Evolutionary conservation across 2,888 invertebrate species (phyloP), one percentile per base, ranked within the genome.

Genomic region (Lithophane semibrunnea): DNA sequence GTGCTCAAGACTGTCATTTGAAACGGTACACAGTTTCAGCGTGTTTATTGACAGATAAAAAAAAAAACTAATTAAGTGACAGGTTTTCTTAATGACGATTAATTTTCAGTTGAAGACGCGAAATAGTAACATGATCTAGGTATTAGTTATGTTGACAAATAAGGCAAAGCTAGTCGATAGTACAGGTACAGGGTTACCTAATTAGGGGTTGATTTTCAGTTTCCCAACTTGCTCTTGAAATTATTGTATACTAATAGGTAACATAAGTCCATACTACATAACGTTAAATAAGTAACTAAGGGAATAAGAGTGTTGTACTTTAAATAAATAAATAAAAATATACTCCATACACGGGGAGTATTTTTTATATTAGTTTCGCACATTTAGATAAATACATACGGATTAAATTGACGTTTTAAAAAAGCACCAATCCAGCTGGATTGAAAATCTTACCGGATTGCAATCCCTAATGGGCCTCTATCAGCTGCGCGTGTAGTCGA

Each of bases 1-100:
- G 76, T 77, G 79, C 84, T 88, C 77, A 81, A 79, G 84, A 74
- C 67, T 72, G 63, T 49, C 73, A 77, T 88, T 84, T 68, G 44
- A 74, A 67, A 84, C 61, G 60, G 86, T 79, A 68, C 21, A 78
- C 84, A 73, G n/a, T 84, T 88, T 73, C 75, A 56, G 65, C 5
- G 42, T 47, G 10, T 79, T 88, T 73, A 86, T 75, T 80, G 49
- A 18, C 54, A 73, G 24, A 71, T 71, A 54, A 85, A 83, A 77
- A 13, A 7, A 24, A 72, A 77, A 73, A 71, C 42, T 44, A n/a
- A 73, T 37, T 69, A n/a, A 56, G 37, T 47, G 58, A 69, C 16
- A 37, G 44, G 18, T 21, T 66, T 58, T 54, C 9, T 29, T 47
- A 7, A n/a, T 9, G 29, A 58, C 29, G 21, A 24, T 49, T 68